Conservation (phyloP, 2,797 vertebrate genomes). For the Lagodon rhomboides region DNA sequence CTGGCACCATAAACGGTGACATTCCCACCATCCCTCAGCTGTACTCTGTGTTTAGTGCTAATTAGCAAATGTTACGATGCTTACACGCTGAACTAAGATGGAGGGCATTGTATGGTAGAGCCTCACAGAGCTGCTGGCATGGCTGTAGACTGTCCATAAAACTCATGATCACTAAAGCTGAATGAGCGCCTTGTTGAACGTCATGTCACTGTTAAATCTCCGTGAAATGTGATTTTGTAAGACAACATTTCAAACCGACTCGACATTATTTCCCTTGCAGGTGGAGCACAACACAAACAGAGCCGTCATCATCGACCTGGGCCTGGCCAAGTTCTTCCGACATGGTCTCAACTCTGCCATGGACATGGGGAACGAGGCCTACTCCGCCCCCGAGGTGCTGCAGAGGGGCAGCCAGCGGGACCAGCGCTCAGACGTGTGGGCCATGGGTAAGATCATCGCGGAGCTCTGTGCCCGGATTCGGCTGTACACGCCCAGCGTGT, state of each 20-base stretch:
- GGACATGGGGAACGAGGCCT: conserved; percentile 84
- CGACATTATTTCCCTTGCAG: conserved; percentile 61
- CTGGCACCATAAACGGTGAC: neutral
- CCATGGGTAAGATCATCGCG: conserved; percentile 86
- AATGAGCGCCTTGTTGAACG: neutral
- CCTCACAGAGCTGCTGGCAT: neutral
- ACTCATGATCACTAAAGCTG: neutral
- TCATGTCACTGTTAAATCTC: neutral
- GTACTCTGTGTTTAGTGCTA: no score
- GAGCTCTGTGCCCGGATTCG: conserved; percentile 82
- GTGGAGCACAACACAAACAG: conserved; percentile 84
- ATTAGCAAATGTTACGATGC: neutral
- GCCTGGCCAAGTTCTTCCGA: conserved; percentile 83
- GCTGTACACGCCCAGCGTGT: conserved; percentile 76
- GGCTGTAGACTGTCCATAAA: neutral
- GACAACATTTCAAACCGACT: neutral
- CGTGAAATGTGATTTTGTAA: neutral
- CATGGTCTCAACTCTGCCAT: conserved; percentile 79
- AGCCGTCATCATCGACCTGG: conserved; percentile 86
- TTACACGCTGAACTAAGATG: neutral
- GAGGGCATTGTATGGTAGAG: neutral
- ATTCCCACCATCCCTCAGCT: neutral
- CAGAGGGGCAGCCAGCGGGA: conserved; percentile 58
- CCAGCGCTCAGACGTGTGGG: conserved; percentile 85
- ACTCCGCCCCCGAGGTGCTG: conserved; percentile 83